A percentile compares a stretch with the other conserved stretches of the same genome.
Conservation (phyloP, 2,113 vertebrate genomes). For the Emydocephalus ijimae region DNA sequence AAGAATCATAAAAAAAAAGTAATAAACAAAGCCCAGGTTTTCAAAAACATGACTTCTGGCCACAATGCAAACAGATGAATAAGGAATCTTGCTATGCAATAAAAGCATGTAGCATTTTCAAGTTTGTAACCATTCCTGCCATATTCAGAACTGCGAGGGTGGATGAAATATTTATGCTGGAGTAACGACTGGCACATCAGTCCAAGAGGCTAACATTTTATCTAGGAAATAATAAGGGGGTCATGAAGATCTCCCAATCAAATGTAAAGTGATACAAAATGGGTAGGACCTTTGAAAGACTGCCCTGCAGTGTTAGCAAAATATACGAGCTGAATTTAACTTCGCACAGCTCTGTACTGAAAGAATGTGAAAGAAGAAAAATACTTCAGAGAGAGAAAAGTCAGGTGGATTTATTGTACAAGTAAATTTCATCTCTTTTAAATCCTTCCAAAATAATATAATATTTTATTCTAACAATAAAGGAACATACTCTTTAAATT, state of each 20-base stretch:
- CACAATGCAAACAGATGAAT: background rate
- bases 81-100: background rate
- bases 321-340: background rate
- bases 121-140: background rate
- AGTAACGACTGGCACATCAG: background rate
- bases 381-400: background rate
- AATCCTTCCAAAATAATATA: background rate
- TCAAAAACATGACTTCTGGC: background rate
- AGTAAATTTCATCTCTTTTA: conserved; percentile 3
- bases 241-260: background rate
- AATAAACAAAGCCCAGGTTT: background rate
- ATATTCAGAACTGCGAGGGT: background rate
- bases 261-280: background rate
- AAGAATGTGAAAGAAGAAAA: background rate
- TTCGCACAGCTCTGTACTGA: background rate
- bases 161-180: background rate
- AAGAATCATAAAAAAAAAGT: background rate
- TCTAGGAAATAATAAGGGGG: background rate
- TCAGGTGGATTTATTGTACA: background rate
- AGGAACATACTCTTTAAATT: conserved; percentile 44
- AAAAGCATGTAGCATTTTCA: background rate
- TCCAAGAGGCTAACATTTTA: background rate
- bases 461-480: conserved; percentile 34
- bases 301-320: background rate
- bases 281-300: background rate